phyloP scores from a whole-genome alignment of 2,113 vertebrate genomes.

The Lampris megalopsis region DNA sequence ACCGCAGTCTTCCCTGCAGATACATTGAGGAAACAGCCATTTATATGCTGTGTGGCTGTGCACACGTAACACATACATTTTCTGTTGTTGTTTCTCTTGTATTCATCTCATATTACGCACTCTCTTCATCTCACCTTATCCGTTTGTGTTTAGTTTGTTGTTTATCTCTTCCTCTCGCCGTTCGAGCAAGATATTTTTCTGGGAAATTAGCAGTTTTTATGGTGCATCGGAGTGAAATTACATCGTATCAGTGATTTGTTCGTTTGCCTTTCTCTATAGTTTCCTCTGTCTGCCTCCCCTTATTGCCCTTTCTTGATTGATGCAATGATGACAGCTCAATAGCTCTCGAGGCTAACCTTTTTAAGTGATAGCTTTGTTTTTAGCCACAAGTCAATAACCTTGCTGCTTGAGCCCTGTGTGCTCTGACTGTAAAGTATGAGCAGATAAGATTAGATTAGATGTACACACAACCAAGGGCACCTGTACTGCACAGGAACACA shows the following conservation, averaged over 20 bases:
- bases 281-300: not conserved
- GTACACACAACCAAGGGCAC: slow-evolving; percentile 46
- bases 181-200: slow-evolving; percentile 12
- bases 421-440: slow-evolving; percentile 45
- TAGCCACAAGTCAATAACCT: slow-evolving; percentile 50
- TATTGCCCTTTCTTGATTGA: not conserved
- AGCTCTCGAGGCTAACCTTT: slow-evolving; percentile 4
- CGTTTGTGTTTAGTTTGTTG: slow-evolving; percentile 19
- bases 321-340: slow-evolving; percentile 8
- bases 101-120: not conserved
- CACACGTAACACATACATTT: not conserved
- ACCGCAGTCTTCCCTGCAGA: not conserved
- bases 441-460: slow-evolving; percentile 69
- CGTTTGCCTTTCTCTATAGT: not conserved
- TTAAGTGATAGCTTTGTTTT: slow-evolving; percentile 17
- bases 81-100: slow-evolving; percentile 13
- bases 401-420: slow-evolving; percentile 36
- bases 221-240: slow-evolving; percentile 11
- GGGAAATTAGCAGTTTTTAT: slow-evolving; percentile 34
- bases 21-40: not conserved
- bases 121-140: slow-evolving; percentile 8
- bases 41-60: not conserved
- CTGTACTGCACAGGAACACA: not conserved
- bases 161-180: slow-evolving; percentile 20
- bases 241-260: slow-evolving; percentile 9